Percentiles rank a stretch among this genome's conserved stretches.
These are phyloP conservation scores for Drosophila burlai DNA, from an alignment of 1,140 invertebrate species.

Conservation along the genomic window DNA sequence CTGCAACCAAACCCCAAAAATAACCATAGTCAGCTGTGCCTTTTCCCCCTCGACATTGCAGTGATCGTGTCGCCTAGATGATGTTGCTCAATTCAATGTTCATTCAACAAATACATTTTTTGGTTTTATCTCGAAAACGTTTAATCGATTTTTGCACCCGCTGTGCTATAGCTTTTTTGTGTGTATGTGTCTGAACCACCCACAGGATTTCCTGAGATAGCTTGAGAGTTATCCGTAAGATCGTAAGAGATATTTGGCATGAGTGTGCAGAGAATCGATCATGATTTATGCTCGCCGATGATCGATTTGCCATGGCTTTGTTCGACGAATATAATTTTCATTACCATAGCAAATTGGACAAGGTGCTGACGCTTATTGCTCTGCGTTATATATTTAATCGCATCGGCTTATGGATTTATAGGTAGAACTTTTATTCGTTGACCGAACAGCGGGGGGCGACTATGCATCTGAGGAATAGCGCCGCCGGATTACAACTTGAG, in stretches of 20 bases:
- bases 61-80: slow-evolving; percentile 60
- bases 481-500: slow-evolving; percentile 50
- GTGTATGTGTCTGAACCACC: slow-evolving; percentile 64
- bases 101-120: slow-evolving; percentile 63
- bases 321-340: slow-evolving; percentile 76
- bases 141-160: slow-evolving; percentile 80
- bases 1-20: slow-evolving; percentile 49
- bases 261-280: slow-evolving; percentile 50
- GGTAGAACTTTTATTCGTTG: slow-evolving; percentile 15
- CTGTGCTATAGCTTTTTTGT: slow-evolving; percentile 51
- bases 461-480: slow-evolving; percentile 29
- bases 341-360: slow-evolving; percentile 84
- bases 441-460: slow-evolving; percentile 50
- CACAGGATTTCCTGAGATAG: slow-evolving; percentile 70
- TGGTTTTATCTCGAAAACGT: slow-evolving; percentile 57
- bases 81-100: slow-evolving; percentile 61
- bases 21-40: slow-evolving; percentile 51
- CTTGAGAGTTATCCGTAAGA: slow-evolving; percentile 1
- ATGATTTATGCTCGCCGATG: slow-evolving; percentile 72
- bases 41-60: slow-evolving; percentile 39
- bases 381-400: slow-evolving; percentile 61
- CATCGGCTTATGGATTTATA: slow-evolving; percentile 15
- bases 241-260: slow-evolving; percentile 27
- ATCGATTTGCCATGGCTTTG: slow-evolving; percentile 71
- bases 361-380: slow-evolving; percentile 82